phyloP scores from a whole-genome alignment of 1,140 invertebrate species.

The Pantala flavescens region DNA sequence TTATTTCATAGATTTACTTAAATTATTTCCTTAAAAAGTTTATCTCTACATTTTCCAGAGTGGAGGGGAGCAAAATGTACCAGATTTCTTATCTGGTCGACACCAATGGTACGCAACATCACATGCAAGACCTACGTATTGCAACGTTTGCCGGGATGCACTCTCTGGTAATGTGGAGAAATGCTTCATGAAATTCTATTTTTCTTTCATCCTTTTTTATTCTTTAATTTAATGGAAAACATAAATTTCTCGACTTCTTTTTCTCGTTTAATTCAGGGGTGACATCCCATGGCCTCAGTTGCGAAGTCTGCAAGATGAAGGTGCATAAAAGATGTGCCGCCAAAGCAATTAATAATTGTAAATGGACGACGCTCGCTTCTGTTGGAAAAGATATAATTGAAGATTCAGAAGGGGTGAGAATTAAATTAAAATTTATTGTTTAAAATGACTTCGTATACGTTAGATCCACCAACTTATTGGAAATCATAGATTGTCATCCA shows the following conservation, averaged over 20 bases:
- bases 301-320: slow-evolving; percentile 95
- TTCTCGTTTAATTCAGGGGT: slow-evolving; percentile 50
- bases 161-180: slow-evolving; percentile 54
- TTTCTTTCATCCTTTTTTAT: too few species aligned
- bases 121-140: slow-evolving; percentile 89
- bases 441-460: too few species aligned
- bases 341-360: slow-evolving; percentile 87
- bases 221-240: not conserved
- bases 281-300: slow-evolving; percentile 86
- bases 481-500: too few species aligned
- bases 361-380: slow-evolving; percentile 90
- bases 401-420: slow-evolving; percentile 75
- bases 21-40: not conserved
- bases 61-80: not conserved
- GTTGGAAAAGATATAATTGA: slow-evolving; percentile 90
- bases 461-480: too few species aligned
- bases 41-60: not conserved
- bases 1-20: not conserved
- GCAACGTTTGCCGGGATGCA: slow-evolving; percentile 89
- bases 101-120: slow-evolving; percentile 91
- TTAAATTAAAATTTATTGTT: slow-evolving; percentile 16
- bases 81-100: slow-evolving; percentile 71
- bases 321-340: slow-evolving; percentile 87
- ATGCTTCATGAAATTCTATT: too few species aligned
- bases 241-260: slow-evolving; percentile 7